Percentiles rank a stretch among this genome's conserved stretches.
Evolutionary conservation across 1,140 invertebrate species (phyloP).

Genomic region (Adoxophyes honmai): DNA sequence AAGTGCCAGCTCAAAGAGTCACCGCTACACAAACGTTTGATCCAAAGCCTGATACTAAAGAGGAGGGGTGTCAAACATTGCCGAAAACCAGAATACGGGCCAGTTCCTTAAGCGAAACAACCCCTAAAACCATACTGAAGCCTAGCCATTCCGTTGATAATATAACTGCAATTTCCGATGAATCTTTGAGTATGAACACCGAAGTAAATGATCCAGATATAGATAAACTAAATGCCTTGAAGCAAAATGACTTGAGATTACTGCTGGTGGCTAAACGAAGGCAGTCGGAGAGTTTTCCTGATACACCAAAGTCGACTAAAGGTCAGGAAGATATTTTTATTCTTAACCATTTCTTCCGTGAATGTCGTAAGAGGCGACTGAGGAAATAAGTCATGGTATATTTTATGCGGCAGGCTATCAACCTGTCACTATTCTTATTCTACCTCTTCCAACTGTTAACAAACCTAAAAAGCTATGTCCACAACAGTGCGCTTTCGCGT

Average conservation of each 20-base stretch:
- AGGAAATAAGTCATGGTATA: too few relatives aligned
- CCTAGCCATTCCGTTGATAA: neutral
- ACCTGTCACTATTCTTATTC: too few relatives aligned
- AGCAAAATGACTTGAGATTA: conserved; percentile 32
- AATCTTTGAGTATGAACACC: neutral
- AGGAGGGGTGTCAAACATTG: conserved; percentile 7
- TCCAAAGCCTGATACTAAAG: neutral
- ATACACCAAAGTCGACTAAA: too few relatives aligned
- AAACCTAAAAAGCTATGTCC: too few relatives aligned
- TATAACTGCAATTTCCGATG: neutral
- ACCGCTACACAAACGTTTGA: neutral
- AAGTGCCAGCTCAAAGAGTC: neutral
- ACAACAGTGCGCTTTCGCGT: too few relatives aligned
- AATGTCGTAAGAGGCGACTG: too few relatives aligned
- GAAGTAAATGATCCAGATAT: neutral
- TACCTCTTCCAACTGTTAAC: too few relatives aligned
- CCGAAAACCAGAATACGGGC: neutral
- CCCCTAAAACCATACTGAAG: neutral
- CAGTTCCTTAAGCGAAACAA: neutral
- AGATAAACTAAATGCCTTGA: conserved; percentile 16
- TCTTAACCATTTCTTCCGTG: too few relatives aligned
- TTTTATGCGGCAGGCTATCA: too few relatives aligned
- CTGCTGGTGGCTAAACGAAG: conserved; percentile 29
- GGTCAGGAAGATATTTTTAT: too few relatives aligned
- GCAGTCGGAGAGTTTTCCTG: neutral